These are phyloP conservation scores for Halictus quadricinctus DNA, from an alignment of 2,888 invertebrate species.

Conservation along the genomic window DNA sequence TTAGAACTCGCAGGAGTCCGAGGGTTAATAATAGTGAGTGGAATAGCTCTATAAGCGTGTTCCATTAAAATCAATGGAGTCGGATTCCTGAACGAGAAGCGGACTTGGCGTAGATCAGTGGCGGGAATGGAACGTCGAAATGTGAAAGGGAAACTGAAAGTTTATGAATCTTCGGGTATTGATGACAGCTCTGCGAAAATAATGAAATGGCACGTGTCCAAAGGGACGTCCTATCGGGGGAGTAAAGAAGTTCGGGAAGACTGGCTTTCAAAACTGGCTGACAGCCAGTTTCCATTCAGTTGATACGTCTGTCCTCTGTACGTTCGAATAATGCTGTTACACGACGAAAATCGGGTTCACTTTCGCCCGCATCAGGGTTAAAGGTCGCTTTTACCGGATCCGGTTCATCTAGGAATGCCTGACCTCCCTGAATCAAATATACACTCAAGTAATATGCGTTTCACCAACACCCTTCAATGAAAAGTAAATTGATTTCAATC, in stretches of 20 bases:
- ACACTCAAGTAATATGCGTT: background rate
- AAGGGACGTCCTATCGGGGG: conserved; percentile 40
- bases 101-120: background rate
- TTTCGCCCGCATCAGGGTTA: background rate
- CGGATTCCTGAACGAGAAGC: background rate
- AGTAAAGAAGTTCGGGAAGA: conserved; percentile 40
- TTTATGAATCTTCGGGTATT: conserved; percentile 26
- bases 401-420: conserved; percentile 6
- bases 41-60: background rate
- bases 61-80: background rate
- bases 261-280: conserved; percentile 40
- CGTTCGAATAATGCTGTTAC: conserved; percentile 45
- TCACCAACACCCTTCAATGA: no score
- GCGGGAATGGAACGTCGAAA: background rate
- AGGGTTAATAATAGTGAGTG: no score
- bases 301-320: conserved; percentile 40
- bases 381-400: conserved; percentile 11
- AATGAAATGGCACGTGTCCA: conserved; percentile 67
- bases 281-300: conserved; percentile 49
- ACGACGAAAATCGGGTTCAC: conserved; percentile 36
- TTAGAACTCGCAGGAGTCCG: no score
- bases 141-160: background rate
- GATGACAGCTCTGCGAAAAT: conserved; percentile 42
- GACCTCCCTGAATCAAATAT: background rate
- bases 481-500: no score